A percentile compares a stretch with the other conserved stretches of the same genome.
phyloP scores from a whole-genome alignment of 2,113 vertebrate species.

The Hyperopisus bebe region DNA sequence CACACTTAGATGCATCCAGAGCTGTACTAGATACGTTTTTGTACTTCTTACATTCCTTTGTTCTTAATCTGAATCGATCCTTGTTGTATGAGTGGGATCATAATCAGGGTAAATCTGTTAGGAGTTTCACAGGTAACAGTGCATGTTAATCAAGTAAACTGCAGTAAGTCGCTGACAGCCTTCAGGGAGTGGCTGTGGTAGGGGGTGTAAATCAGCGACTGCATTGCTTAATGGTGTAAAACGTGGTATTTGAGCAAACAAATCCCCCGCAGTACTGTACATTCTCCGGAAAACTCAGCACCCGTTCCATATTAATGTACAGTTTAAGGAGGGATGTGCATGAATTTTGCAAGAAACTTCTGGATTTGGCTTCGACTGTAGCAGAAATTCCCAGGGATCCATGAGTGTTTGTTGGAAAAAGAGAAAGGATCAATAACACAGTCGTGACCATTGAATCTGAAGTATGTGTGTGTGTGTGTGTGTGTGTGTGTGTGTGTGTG shows the following conservation, averaged over 20 bases:
- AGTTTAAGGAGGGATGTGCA: slow-evolving; percentile 41
- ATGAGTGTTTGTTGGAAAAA: not conserved
- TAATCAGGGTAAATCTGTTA: not conserved
- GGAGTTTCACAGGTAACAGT: not conserved
- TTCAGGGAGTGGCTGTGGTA: not conserved
- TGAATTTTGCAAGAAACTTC: slow-evolving; percentile 22
- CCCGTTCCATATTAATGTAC: slow-evolving; percentile 58
- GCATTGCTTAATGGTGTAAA: not conserved
- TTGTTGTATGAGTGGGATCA: not conserved
- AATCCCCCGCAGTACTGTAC: slow-evolving; percentile 17
- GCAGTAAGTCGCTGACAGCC: not conserved
- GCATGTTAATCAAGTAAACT: not conserved
- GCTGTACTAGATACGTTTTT: not conserved
- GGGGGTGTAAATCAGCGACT: not conserved
- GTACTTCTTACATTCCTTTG: not conserved
- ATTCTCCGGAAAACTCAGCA: slow-evolving; percentile 48
- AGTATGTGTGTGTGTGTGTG: not conserved
- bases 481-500: not conserved
- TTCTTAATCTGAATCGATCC: not conserved
- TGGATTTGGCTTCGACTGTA: not conserved
- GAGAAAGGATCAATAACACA: not conserved
- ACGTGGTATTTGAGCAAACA: not conserved
- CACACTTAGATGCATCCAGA: not conserved
- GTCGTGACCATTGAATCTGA: not conserved
- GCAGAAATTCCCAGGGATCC: not conserved